Conservation (phyloP, 2,113 vertebrate genomes). For the Myocastor coypus region DNA sequence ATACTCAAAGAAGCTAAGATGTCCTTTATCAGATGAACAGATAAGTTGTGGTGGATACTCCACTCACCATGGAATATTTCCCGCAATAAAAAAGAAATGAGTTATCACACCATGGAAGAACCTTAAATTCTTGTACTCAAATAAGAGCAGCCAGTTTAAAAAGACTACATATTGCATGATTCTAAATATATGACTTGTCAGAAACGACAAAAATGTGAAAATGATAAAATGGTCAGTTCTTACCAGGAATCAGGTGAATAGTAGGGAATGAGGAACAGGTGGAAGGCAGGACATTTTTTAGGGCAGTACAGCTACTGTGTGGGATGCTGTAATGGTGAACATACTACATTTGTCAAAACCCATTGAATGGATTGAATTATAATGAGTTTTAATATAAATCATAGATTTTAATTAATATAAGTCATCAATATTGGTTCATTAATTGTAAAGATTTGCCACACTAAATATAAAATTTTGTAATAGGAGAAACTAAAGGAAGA, state of each 20-base stretch:
- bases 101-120: neutral
- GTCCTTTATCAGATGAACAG: neutral
- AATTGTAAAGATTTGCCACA: neutral
- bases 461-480: neutral
- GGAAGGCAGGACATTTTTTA: neutral
- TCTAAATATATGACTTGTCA: neutral
- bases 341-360: neutral
- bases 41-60: neutral
- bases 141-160: neutral
- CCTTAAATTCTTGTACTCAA: neutral
- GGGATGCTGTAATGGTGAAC: neutral
- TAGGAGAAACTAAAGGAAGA: neutral
- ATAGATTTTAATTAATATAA: neutral
- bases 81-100: neutral
- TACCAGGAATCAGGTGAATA: neutral
- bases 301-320: neutral
- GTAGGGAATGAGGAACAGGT: neutral
- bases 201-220: conserved; percentile 3
- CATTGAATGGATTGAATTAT: neutral
- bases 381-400: neutral
- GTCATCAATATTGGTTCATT: neutral
- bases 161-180: neutral
- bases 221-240: neutral
- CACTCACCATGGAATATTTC: neutral
- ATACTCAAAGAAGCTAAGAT: neutral